phyloP scores from a whole-genome alignment of 2,888 invertebrate genomes.

The Rhagophthalmus giganteus region DNA sequence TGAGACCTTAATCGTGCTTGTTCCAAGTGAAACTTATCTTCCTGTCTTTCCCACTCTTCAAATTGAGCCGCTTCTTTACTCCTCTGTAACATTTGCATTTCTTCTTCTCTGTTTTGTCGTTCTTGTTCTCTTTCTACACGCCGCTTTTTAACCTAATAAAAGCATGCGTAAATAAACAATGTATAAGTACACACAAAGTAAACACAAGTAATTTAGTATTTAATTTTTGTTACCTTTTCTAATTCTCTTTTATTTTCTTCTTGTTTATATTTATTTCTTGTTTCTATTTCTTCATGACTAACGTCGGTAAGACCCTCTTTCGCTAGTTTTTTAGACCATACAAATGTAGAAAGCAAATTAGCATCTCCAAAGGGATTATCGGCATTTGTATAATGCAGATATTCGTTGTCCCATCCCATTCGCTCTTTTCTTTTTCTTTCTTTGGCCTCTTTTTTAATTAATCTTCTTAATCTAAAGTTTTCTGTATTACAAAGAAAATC shows the following conservation, averaged over 20 bases:
- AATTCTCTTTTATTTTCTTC: constrained; percentile 89
- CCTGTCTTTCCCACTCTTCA: constrained; percentile 93
- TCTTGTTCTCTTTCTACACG: constrained; percentile 87
- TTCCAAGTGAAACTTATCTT: constrained; percentile 96
- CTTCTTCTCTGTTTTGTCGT: constrained; percentile 78
- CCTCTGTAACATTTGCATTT: constrained; percentile 81
- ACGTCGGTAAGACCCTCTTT: constrained; percentile 86
- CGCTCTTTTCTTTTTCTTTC: constrained; percentile 84
- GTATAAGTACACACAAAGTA: too few species aligned
- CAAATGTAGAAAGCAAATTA: constrained; percentile 90
- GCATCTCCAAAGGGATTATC: constrained; percentile 99
- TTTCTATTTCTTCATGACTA: constrained; percentile 78
- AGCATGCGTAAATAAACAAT: too few species aligned
- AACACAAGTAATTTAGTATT: too few species aligned
- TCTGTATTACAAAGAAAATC: too few species aligned
- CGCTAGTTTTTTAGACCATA: constrained; percentile 95
- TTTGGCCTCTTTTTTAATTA: constrained; percentile 90
- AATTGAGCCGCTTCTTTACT: constrained; percentile 89
- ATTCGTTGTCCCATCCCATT: constrained; percentile 98
- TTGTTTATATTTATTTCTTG: constrained; percentile 81
- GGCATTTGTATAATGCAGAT: constrained; percentile 94
- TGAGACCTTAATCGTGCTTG: constrained; percentile 92
- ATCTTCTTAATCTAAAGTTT: constrained; percentile 61
- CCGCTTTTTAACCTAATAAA: constrained; percentile 79
- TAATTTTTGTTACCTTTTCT: constrained; percentile 85